Evolutionary conservation across 1,140 invertebrate genomes (phyloP).

Genomic region (Myzus persicae): DNA sequence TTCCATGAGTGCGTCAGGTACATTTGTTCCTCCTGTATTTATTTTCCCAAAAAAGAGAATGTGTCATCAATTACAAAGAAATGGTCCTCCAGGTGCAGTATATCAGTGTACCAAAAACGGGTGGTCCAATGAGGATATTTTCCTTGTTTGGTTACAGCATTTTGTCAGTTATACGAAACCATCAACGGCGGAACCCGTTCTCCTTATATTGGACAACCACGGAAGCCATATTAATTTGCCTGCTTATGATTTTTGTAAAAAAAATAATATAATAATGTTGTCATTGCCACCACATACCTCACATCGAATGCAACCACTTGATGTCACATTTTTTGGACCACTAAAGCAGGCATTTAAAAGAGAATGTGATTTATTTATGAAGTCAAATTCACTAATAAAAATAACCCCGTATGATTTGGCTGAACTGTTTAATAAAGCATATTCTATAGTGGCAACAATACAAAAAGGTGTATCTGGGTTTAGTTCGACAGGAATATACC

Average conservation of each 20-base stretch:
- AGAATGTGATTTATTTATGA: constrained; percentile 28
- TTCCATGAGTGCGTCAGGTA: constrained; percentile 65
- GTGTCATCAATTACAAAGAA: constrained; percentile 64
- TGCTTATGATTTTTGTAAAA: constrained; percentile 60
- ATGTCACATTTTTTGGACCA: constrained; percentile 63
- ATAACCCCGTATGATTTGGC: constrained; percentile 12
- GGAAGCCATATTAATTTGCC: constrained; percentile 62
- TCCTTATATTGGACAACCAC: constrained; percentile 65
- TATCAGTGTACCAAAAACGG: constrained; percentile 63
- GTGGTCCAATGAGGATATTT: constrained; percentile 63
- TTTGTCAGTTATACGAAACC: constrained; percentile 63
- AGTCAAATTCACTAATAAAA: not conserved
- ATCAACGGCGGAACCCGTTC: constrained; percentile 60
- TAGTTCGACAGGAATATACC: not conserved
- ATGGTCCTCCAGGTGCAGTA: constrained; percentile 64
- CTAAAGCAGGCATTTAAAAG: not conserved
- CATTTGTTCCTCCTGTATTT: constrained; percentile 65
- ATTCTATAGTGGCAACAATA: not conserved
- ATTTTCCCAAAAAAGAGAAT: constrained; percentile 65
- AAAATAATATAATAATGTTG: constrained; percentile 62
- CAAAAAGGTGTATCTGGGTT: constrained; percentile 13
- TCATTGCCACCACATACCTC: constrained; percentile 63
- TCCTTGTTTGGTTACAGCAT: constrained; percentile 63
- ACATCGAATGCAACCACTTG: constrained; percentile 63
- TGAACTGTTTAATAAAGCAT: not conserved